A percentile compares a stretch with the other conserved stretches of the same genome.
These are phyloP conservation scores for Galleria mellonella DNA, from an alignment of 1,140 invertebrate species.

Conservation along the genomic window DNA sequence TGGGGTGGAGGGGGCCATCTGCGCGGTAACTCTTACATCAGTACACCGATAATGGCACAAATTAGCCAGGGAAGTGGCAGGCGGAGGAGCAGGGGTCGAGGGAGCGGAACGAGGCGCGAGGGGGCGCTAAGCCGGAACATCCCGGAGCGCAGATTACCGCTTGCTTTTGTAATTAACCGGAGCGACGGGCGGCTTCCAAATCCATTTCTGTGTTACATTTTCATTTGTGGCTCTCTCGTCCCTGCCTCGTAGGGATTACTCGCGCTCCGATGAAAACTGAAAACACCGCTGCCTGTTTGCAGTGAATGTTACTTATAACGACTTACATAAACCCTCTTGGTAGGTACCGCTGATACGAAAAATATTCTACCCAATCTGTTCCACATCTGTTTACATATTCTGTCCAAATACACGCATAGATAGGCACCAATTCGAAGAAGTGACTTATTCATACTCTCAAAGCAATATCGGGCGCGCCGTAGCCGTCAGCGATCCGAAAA, in stretches of 20 bases:
- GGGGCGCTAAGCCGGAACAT: slow-evolving; percentile 71
- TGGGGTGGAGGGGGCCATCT: slow-evolving; percentile 41
- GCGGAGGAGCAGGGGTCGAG: slow-evolving; percentile 25
- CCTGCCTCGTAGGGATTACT: slow-evolving; percentile 50
- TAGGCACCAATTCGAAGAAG: slow-evolving; percentile 43
- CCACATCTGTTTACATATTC: slow-evolving; percentile 24
- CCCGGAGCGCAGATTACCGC: slow-evolving; percentile 72
- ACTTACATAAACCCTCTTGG: slow-evolving; percentile 14
- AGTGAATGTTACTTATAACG: slow-evolving; percentile 26
- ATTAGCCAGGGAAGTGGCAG: slow-evolving; percentile 67
- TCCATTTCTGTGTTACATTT: slow-evolving; percentile 73
- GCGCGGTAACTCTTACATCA: slow-evolving; percentile 71
- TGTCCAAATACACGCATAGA: slow-evolving; percentile 30
- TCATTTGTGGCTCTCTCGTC: slow-evolving; percentile 64
- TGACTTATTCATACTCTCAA: slow-evolving; percentile 63
- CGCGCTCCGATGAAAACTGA: slow-evolving; percentile 39
- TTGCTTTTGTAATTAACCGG: slow-evolving; percentile 74
- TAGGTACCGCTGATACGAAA: slow-evolving; percentile 4
- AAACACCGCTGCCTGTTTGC: slow-evolving; percentile 34
- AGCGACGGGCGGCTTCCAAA: slow-evolving; percentile 71
- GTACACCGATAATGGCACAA: slow-evolving; percentile 73
- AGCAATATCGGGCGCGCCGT: slow-evolving; percentile 59
- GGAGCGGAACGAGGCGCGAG: slow-evolving; percentile 19
- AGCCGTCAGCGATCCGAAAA: slow-evolving; percentile 69
- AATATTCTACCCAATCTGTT: slow-evolving; percentile 26